Base-by-base conservation (phyloP, 2,888 invertebrate species). In the Apotomis betuletana region DNA sequence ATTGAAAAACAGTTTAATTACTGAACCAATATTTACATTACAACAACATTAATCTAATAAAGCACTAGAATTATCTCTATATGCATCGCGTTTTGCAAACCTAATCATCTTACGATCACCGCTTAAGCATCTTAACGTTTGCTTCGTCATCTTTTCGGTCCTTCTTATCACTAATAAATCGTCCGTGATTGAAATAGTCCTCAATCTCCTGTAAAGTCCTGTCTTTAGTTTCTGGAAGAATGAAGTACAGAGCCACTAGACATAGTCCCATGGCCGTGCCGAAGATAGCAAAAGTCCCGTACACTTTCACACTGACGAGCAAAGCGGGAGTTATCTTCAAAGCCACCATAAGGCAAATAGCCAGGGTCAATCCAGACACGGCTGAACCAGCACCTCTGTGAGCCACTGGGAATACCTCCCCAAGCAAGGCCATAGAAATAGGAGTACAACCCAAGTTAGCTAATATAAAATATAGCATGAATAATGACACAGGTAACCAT, bases 61-160 rank as follows among this genome's bases (percentile, higher is more conserved):
- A 41, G 41, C 41, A 41, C 4, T 41, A 6, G 41, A 41, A 27
- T 27, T 27, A 27, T 27, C 27, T 27, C 27, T 27, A 27, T 27
- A 27, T 2, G 27, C 27, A 27, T 27, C 27, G 27, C 27, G 1
- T 27, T 27, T 27, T 27, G 27, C 27, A 27, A 27, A 27, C 27
- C 27, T 27, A 27, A 27, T 27, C 44, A 6, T 44, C 5, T 44
- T 8, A 44, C 8, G 8, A 44, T 44, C 61, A 62, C n/a, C 41
- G 67, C 55, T 71, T 71, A 6, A 72, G 61, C 57, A 77, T 67
- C 27, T 74, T 79, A n/a, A 73, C 75, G 8, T 78, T 83, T 63
- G 83, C 81, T 3, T 83, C 27, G 27, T 27, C 85, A 61, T 78
- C 69, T 3, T 58, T 73, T 8, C 74, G 69, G 13, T 69, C 70